Evolutionary conservation across 1,140 invertebrate genomes (phyloP).

Genomic region (Zaprionus africanus): DNA sequence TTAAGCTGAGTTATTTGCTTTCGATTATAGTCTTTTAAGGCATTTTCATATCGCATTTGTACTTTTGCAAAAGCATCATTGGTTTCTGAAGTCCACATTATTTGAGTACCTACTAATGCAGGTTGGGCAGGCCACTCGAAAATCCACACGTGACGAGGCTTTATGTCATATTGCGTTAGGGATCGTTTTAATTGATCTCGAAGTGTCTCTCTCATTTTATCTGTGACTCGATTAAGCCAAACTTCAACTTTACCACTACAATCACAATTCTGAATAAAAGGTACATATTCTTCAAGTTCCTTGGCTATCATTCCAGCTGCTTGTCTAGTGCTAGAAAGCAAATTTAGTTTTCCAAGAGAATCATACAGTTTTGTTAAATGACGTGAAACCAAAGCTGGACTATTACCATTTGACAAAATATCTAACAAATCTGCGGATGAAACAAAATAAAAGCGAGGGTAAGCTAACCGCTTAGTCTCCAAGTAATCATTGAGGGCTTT

Average conservation of each 20-base stretch:
- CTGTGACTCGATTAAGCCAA: conserved; percentile 95
- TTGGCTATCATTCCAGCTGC: conserved; percentile 92
- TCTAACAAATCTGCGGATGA: conserved; percentile 97
- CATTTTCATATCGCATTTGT: conserved; percentile 97
- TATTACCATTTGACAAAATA: conserved; percentile 97
- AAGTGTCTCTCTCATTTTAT: conserved; percentile 92
- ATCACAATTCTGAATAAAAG: conserved; percentile 90
- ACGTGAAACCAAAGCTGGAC: conserved; percentile 91
- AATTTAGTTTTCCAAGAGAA: conserved; percentile 93
- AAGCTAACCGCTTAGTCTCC: conserved; percentile 96
- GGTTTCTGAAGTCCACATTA: conserved; percentile 97
- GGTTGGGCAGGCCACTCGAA: conserved; percentile 95
- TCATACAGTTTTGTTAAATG: conserved; percentile 97
- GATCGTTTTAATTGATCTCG: conserved; percentile 91
- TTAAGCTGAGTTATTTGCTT: conserved; percentile 95
- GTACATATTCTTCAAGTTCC: conserved; percentile 91
- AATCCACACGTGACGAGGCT: conserved; percentile 95
- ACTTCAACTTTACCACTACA: conserved; percentile 95
- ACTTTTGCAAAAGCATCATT: conserved; percentile 94
- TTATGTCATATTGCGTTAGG: conserved; percentile 94
- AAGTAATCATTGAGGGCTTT: conserved; percentile 97
- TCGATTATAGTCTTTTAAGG: conserved; percentile 94
- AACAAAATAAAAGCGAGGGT: conserved; percentile 98
- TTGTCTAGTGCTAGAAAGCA: conserved; percentile 86
- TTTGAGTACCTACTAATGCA: conserved; percentile 95